These are phyloP conservation scores for Chitala chitala DNA, from an alignment of 2,113 vertebrate genomes.

Conservation along the genomic window DNA sequence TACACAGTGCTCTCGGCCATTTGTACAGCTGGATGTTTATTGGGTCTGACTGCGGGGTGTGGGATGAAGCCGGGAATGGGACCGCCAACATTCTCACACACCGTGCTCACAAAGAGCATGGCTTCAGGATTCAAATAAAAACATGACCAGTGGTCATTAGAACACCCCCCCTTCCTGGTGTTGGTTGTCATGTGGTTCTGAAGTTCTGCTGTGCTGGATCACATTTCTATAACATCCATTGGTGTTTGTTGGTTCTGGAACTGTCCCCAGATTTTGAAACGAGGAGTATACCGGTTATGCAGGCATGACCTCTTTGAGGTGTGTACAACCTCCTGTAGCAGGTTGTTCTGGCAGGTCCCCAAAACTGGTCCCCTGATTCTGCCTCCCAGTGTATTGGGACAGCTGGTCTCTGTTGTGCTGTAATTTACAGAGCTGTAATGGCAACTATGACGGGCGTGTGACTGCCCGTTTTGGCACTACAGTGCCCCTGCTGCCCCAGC, in stretches of 20 bases:
- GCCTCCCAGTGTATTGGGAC: not conserved
- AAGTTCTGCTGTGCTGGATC: not conserved
- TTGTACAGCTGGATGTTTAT: conserved; percentile 18
- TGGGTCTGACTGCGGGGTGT: not conserved
- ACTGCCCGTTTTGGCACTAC: not conserved
- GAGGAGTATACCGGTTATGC: not conserved
- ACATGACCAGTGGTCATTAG: not conserved
- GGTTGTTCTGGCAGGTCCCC: not conserved
- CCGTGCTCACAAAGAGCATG: not conserved
- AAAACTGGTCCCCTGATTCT: not conserved
- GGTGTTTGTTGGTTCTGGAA: conserved; percentile 31
- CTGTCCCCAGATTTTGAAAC: not conserved
- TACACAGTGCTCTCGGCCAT: no score
- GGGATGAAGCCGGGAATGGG: not conserved
- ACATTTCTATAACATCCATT: conserved; percentile 27
- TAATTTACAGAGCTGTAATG: not conserved
- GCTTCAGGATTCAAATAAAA: not conserved
- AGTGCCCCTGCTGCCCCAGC: no score
- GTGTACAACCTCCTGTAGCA: not conserved
- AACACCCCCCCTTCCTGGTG: not conserved
- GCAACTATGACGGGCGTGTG: not conserved
- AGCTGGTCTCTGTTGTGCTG: not conserved
- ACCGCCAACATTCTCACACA: not conserved
- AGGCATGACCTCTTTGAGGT: not conserved
- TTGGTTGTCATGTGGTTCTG: not conserved